A percentile compares a stretch with the other conserved stretches of the same genome.
Conservation (phyloP, 2,797 vertebrate genomes). For the Odontamblyopus rebecca region DNA sequence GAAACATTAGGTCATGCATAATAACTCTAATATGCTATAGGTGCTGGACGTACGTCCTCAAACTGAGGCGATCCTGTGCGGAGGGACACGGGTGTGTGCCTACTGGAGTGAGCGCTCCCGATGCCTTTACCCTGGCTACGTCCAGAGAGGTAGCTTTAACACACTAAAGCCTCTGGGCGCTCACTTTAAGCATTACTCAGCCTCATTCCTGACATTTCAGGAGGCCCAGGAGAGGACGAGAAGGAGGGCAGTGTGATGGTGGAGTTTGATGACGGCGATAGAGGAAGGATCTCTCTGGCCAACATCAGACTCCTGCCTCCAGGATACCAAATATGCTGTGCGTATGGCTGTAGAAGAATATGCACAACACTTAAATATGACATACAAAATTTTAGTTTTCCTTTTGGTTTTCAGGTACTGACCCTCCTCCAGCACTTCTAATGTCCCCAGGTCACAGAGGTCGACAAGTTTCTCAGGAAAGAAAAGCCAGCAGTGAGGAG, state of each 20-base stretch:
- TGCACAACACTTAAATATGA: not conserved
- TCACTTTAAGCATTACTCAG: not conserved
- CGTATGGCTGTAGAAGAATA: slow-evolving; percentile 29
- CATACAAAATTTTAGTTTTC: not conserved
- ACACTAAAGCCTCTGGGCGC: not conserved
- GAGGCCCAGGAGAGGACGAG: slow-evolving; percentile 83
- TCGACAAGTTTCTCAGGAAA: slow-evolving; percentile 77
- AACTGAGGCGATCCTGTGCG: slow-evolving; percentile 81
- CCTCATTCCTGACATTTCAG: slow-evolving; percentile 40
- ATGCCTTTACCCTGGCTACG: slow-evolving; percentile 91
- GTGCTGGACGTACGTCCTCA: slow-evolving; percentile 88
- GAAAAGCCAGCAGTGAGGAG: slow-evolving; percentile 73
- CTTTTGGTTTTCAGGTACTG: slow-evolving; percentile 80
- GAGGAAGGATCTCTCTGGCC: slow-evolving; percentile 88
- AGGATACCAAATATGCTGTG: slow-evolving; percentile 94
- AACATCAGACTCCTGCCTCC: slow-evolving; percentile 93
- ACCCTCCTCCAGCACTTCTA: slow-evolving; percentile 89
- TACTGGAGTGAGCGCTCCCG: slow-evolving; percentile 97
- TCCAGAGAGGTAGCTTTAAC: slow-evolving; percentile 82
- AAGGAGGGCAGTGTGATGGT: slow-evolving; percentile 89
- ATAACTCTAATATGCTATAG: slow-evolving; percentile 61
- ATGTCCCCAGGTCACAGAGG: slow-evolving; percentile 83
- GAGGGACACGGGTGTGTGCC: slow-evolving; percentile 90
- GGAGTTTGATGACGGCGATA: slow-evolving; percentile 96
- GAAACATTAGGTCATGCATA: not conserved